phyloP scores from a whole-genome alignment of 1,140 invertebrate species.

The Macrosteles quadrilineatus region DNA sequence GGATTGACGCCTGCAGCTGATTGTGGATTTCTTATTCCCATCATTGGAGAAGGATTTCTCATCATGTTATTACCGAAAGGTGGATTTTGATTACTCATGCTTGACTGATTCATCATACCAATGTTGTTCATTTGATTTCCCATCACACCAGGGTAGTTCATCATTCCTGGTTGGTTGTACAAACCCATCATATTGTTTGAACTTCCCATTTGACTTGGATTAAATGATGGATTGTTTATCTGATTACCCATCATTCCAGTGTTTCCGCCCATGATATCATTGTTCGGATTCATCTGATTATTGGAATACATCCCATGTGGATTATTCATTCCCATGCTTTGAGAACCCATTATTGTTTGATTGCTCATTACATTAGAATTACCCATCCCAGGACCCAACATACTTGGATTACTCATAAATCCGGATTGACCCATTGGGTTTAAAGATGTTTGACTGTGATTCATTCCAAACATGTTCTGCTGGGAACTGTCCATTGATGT shows the following conservation, averaged over 20 bases:
- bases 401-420: constrained; percentile 17
- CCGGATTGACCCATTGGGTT: not conserved
- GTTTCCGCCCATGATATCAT: not conserved
- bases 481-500: not conserved
- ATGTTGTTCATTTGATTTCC: constrained; percentile 27
- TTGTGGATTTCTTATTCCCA: constrained; percentile 25
- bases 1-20: too few species aligned
- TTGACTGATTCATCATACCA: constrained; percentile 22
- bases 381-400: constrained; percentile 8
- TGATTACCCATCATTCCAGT: constrained; percentile 14
- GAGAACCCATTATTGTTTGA: constrained; percentile 21
- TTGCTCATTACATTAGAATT: constrained; percentile 17
- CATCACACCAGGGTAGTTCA: constrained; percentile 33
- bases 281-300: too few species aligned
- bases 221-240: constrained; percentile 25
- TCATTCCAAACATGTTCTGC: constrained; percentile 26
- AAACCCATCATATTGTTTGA: constrained; percentile 12
- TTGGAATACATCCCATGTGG: constrained; percentile 20
- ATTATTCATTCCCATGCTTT: constrained; percentile 33
- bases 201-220: constrained; percentile 14
- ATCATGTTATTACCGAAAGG: constrained; percentile 20
- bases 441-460: not conserved
- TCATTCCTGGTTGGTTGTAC: constrained; percentile 27
- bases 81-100: constrained; percentile 21
- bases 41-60: constrained; percentile 22